phyloP scores from a whole-genome alignment of 2,113 vertebrate species.

The Toxotes jaculatrix region DNA sequence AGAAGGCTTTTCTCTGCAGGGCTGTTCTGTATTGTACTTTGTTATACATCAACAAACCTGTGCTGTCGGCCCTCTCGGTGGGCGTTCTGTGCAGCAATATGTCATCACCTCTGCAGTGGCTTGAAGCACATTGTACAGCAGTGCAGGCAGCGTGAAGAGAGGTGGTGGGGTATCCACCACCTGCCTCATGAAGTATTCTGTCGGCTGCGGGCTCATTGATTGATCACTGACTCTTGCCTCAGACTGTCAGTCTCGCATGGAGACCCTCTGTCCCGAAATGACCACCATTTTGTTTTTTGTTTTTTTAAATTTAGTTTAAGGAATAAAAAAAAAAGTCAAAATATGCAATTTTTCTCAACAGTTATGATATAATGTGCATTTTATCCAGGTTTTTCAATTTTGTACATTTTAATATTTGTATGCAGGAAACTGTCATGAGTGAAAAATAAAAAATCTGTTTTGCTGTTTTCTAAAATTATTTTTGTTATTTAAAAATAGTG shows the following conservation, averaged over 20 bases:
- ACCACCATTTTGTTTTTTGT: slow-evolving; percentile 13
- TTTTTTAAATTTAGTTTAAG: neutral
- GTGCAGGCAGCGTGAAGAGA: slow-evolving; percentile 33
- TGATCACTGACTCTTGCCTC: slow-evolving; percentile 30
- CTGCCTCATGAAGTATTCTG: slow-evolving; percentile 39
- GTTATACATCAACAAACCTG: slow-evolving; percentile 58
- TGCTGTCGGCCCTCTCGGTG: slow-evolving; percentile 43
- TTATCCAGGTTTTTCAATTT: slow-evolving; percentile 23
- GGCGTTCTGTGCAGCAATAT: slow-evolving; percentile 43
- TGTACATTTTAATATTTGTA: slow-evolving; percentile 42
- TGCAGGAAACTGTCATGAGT: neutral
- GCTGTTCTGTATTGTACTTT: slow-evolving; percentile 42
- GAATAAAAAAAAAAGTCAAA: neutral
- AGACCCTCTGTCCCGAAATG: slow-evolving; percentile 29
- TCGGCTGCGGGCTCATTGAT: slow-evolving; percentile 50
- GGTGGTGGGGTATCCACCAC: slow-evolving; percentile 22
- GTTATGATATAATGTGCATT: neutral
- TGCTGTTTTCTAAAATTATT: slow-evolving; percentile 10
- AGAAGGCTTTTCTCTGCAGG: slow-evolving; percentile 40
- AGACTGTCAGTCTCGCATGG: slow-evolving; percentile 21
- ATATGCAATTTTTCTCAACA: slow-evolving; percentile 2
- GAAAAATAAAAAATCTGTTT: slow-evolving; percentile 51
- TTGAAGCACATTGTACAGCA: slow-evolving; percentile 18
- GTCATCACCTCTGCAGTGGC: slow-evolving; percentile 57
- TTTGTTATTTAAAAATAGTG: neutral